Evolutionary conservation across 2,797 vertebrate species (phyloP).

Genomic region (Macropodus opercularis): DNA sequence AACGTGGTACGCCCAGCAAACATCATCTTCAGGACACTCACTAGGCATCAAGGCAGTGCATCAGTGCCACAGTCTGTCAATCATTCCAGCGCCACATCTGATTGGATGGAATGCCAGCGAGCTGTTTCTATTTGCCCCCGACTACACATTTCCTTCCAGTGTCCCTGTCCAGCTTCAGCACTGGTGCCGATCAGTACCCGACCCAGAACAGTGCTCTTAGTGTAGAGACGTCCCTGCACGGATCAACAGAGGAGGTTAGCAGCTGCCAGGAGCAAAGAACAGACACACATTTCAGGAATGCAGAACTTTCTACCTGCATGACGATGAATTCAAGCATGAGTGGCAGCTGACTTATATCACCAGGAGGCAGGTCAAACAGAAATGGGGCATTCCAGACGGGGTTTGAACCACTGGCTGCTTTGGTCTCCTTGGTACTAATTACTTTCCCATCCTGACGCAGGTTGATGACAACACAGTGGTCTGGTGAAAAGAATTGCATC

Average conservation of each 20-base stretch:
- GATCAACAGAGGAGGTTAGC: no score
- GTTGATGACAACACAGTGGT: constrained; percentile 85
- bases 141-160: constrained; percentile 85
- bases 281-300: not conserved
- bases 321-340: constrained; percentile 82
- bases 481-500: constrained; percentile 53
- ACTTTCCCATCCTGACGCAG: constrained; percentile 77
- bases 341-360: constrained; percentile 76
- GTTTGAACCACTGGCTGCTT: constrained; percentile 76
- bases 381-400: constrained; percentile 87
- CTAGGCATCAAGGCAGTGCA: not conserved
- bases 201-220: constrained; percentile 79
- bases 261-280: no score
- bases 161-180: constrained; percentile 69
- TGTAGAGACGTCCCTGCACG: constrained; percentile 80
- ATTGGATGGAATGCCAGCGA: constrained; percentile 81
- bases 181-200: constrained; percentile 74
- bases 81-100: constrained; percentile 45
- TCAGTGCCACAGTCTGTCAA: not conserved
- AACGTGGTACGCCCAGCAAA: not conserved
- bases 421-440: constrained; percentile 84
- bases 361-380: constrained; percentile 82
- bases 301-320: constrained; percentile 80
- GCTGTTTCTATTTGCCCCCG: constrained; percentile 80
- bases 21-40: not conserved